Percentiles rank a stretch among this genome's conserved stretches.
These are phyloP conservation scores for Mirza zaza DNA, from an alignment of 2,113 vertebrate genomes.

Conservation along the genomic window DNA sequence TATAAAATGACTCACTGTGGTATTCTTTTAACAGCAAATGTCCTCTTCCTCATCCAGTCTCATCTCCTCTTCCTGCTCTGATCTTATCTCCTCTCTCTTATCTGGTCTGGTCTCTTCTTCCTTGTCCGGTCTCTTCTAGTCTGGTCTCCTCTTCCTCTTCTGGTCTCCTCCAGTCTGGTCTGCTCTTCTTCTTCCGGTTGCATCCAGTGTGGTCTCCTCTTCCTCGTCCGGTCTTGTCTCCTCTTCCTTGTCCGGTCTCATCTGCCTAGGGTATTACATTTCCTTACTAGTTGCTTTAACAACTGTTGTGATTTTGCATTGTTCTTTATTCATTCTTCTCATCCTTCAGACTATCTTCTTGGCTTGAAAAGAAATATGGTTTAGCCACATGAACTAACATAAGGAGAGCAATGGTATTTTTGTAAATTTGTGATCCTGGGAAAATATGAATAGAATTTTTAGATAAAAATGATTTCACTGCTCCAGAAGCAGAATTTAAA, in stretches of 20 bases:
- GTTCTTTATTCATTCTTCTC: neutral
- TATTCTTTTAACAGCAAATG: constrained; percentile 2
- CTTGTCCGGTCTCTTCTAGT: no score
- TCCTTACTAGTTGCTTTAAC: neutral
- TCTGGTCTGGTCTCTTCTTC: no score
- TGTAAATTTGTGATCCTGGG: neutral
- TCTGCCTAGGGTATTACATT: neutral
- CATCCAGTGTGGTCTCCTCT: no score
- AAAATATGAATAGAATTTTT: neutral
- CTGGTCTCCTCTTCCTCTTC: no score
- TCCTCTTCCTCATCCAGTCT: no score
- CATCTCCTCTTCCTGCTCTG: no score
- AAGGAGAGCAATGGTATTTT: neutral
- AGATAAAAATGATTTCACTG: neutral
- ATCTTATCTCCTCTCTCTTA: no score
- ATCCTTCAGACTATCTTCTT: neutral
- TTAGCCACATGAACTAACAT: neutral
- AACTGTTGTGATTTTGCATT: neutral
- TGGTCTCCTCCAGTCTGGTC: no score
- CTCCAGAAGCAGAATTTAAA: neutral
- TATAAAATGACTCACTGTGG: neutral
- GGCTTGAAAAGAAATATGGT: neutral
- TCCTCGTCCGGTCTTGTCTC: no score
- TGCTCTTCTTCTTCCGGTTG: no score
- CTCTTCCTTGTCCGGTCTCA: no score